These are phyloP conservation scores for Dendroctonus valens DNA, from an alignment of 1,140 invertebrate genomes.

Conservation along the genomic window DNA sequence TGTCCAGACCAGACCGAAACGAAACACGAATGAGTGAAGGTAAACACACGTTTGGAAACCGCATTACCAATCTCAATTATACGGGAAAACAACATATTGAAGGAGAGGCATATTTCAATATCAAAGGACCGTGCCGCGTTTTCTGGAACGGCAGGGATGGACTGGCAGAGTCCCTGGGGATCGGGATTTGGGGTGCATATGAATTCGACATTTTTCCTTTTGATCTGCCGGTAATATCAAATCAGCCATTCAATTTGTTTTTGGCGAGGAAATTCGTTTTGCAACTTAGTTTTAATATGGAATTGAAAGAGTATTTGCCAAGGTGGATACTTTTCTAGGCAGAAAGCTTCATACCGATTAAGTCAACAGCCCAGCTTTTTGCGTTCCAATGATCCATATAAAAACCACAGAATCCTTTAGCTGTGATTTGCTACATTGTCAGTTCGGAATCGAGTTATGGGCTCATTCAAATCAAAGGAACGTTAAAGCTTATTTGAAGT, in stretches of 20 bases:
- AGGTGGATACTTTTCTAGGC: too few species aligned
- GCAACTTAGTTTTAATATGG: not conserved
- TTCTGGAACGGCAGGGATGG: constrained; percentile 1
- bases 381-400: too few species aligned
- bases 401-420: too few species aligned
- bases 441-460: too few species aligned
- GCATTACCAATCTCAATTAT: constrained; percentile 38
- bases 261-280: not conserved
- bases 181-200: constrained; percentile 14
- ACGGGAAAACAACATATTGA: constrained; percentile 34
- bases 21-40: constrained; percentile 14
- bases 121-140: constrained; percentile 38
- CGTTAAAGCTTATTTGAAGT: too few species aligned
- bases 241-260: constrained; percentile 2
- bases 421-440: too few species aligned
- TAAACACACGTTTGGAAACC: constrained; percentile 34
- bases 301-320: not conserved
- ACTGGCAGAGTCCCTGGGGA: constrained; percentile 14
- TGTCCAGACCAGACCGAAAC: constrained; percentile 14
- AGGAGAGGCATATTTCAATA: constrained; percentile 43
- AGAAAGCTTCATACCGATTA: too few species aligned
- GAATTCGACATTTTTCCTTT: constrained; percentile 21
- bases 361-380: too few species aligned
- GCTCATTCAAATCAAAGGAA: too few species aligned
- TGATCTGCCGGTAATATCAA: constrained; percentile 10